Conservation (phyloP, 2,797 vertebrate species). For the Spinibarbus caldwelli region DNA sequence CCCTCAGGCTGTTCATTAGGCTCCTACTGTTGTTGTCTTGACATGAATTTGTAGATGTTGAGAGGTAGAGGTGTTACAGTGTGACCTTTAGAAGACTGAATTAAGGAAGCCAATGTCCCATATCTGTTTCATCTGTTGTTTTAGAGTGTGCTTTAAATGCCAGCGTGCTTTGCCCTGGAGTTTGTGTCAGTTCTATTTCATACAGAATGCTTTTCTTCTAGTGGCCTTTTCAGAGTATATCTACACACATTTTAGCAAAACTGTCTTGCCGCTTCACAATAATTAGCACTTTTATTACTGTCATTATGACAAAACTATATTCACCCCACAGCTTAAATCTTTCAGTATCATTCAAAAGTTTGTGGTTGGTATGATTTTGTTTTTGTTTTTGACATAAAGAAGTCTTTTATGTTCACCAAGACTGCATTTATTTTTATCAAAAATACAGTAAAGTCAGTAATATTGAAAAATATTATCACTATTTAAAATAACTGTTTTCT, state of each 20-base stretch:
- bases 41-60: neutral
- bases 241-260: neutral
- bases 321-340: neutral
- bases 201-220: neutral
- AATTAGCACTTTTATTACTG: neutral
- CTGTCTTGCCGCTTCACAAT: neutral
- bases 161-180: slow-evolving; percentile 20
- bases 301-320: neutral
- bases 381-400: neutral
- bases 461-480: neutral
- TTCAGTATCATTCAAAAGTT: neutral
- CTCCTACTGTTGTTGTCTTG: slow-evolving; percentile 23
- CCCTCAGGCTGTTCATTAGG: slow-evolving; percentile 23
- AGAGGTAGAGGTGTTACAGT: neutral
- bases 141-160: slow-evolving; percentile 19
- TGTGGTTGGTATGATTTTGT: neutral
- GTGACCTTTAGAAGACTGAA: slow-evolving; percentile 10
- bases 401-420: neutral
- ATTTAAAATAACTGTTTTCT: neutral
- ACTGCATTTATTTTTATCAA: neutral
- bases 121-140: slow-evolving; percentile 11
- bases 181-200: slow-evolving; percentile 34
- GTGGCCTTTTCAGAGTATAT: slow-evolving; percentile 40
- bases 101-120: neutral
- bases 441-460: neutral